Evolutionary conservation across 2,113 vertebrate genomes (phyloP).

Genomic region (Gobius niger): DNA sequence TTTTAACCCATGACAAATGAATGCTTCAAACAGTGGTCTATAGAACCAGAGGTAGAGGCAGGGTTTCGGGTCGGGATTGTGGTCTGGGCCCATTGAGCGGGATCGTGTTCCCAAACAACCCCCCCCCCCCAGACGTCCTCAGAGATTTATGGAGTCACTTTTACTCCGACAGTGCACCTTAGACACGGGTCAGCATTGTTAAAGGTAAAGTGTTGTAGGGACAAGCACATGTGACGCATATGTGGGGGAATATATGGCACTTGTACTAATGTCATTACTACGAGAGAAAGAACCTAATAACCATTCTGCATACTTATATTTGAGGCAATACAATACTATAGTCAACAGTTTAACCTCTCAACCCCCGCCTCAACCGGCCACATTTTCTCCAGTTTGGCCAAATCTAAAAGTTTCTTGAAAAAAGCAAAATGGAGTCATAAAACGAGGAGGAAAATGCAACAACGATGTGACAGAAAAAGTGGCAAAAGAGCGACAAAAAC

Average conservation of each 20-base stretch:
- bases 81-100: conserved; percentile 28
- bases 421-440: too few relatives aligned
- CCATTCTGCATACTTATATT: too few relatives aligned
- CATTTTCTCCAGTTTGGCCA: too few relatives aligned
- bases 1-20: conserved; percentile 48
- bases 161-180: conserved; percentile 18
- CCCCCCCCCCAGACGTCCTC: conserved; percentile 28
- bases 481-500: too few relatives aligned
- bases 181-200: conserved; percentile 53
- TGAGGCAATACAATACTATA: too few relatives aligned
- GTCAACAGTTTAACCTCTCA: too few relatives aligned
- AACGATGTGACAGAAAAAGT: too few relatives aligned
- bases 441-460: too few relatives aligned
- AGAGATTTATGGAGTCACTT: conserved; percentile 47
- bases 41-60: conserved; percentile 40
- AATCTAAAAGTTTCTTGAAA: too few relatives aligned
- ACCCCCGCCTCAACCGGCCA: too few relatives aligned
- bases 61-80: conserved; percentile 13
- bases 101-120: conserved; percentile 64
- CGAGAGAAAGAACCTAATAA: too few relatives aligned
- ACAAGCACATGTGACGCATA: conserved; percentile 28
- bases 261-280: too few relatives aligned
- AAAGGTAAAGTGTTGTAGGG: conserved; percentile 24
- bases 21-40: conserved; percentile 28
- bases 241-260: neutral